Evolutionary conservation across 2,888 invertebrate genomes (phyloP).

Genomic region (Caenorhabditis zanzibari): DNA sequence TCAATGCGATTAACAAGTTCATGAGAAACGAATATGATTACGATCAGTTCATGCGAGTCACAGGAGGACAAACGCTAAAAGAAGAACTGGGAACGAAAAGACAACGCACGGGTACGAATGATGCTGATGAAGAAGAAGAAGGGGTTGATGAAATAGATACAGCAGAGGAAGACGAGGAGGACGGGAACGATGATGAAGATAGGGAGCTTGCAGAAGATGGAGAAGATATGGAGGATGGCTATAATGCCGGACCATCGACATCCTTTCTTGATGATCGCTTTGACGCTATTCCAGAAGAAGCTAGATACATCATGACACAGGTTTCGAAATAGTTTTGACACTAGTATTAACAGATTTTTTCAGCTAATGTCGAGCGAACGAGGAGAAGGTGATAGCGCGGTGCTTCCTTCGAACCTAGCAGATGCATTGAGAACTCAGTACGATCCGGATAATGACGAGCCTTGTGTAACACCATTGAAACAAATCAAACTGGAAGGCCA

Average conservation of each 20-base stretch:
- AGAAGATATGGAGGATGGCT: neutral
- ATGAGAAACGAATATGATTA: slow-evolving; percentile 70
- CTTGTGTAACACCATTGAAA: slow-evolving; percentile 16
- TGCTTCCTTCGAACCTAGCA: slow-evolving; percentile 6
- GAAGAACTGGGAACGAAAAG: slow-evolving; percentile 64
- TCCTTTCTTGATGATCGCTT: slow-evolving; percentile 7
- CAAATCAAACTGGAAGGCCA: slow-evolving; percentile 23
- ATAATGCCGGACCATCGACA: neutral
- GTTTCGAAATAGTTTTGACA: neutral
- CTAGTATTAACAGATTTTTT: neutral
- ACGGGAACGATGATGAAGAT: slow-evolving; percentile 20
- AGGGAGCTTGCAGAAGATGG: slow-evolving; percentile 37
- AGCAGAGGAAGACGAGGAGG: slow-evolving; percentile 46
- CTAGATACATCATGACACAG: slow-evolving; percentile 39
- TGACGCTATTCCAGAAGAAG: slow-evolving; percentile 49
- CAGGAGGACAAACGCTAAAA: slow-evolving; percentile 72
- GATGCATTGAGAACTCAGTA: slow-evolving; percentile 29
- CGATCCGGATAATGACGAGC: neutral
- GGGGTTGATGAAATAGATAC: slow-evolving; percentile 19
- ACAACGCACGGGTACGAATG: neutral
- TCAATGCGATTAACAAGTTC: slow-evolving; percentile 62
- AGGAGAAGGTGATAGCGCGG: neutral
- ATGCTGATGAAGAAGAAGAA: slow-evolving; percentile 42
- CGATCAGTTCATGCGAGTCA: slow-evolving; percentile 74
- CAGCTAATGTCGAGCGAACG: slow-evolving; percentile 39